Evolutionary conservation across 2,113 vertebrate species (phyloP).

Genomic region (Bos taurus): ARS-UCD2.0 NC_037329.1:16969001-16969500

Average conservation of each 20-base stretch:
- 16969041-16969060: not conserved
- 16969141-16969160: not conserved
- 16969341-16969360: not conserved
- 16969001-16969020: not conserved
- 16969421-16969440: not conserved
- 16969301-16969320: not conserved
- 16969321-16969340: not conserved
- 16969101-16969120: not conserved
- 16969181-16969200: not conserved
- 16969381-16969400: not conserved
- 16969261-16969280: not conserved
- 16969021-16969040: not conserved
- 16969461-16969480: not conserved
- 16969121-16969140: not conserved
- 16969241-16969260: not conserved
- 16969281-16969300: not conserved
- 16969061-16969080: not conserved
- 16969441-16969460: not conserved
- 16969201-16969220: not conserved
- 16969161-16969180: not conserved
- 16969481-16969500: not conserved
- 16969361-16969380: not conserved
- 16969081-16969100: not conserved
- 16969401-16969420: not conserved
- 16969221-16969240: not conserved